These are phyloP conservation scores for Heliconius cydno DNA, from an alignment of 2,888 invertebrate species.

Conservation along the genomic window DNA sequence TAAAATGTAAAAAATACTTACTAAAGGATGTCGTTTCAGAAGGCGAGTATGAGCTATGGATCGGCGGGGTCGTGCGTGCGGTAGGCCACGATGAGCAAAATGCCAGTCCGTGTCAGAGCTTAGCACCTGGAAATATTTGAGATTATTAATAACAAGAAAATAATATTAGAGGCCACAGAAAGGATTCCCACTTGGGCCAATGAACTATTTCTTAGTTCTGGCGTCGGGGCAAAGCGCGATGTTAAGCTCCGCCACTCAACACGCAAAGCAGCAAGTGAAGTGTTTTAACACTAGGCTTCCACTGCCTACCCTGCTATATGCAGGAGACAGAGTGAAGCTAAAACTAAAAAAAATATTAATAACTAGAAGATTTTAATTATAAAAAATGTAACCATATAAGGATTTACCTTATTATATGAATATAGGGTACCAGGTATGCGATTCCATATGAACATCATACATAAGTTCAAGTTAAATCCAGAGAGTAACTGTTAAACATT, in stretches of 20 bases:
- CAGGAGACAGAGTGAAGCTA: neutral
- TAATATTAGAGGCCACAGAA: neutral
- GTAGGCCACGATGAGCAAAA: slow-evolving; percentile 95
- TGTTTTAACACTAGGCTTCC: neutral
- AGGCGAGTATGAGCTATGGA: slow-evolving; percentile 94
- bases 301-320: neutral
- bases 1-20: slow-evolving; percentile 80
- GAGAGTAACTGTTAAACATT: no score
- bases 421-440: no score
- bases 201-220: no score
- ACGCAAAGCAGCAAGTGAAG: neutral
- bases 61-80: slow-evolving; percentile 93
- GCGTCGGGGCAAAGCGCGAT: no score
- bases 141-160: neutral
- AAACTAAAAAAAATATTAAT: neutral
- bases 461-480: no score
- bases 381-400: no score
- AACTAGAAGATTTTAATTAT: no score
- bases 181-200: no score
- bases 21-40: slow-evolving; percentile 95
- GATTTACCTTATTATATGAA: no score
- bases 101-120: slow-evolving; percentile 96
- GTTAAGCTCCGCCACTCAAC: neutral
- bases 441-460: no score
- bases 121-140: slow-evolving; percentile 86